A percentile compares a stretch with the other conserved stretches of the same genome.
Conservation (phyloP, 2,888 invertebrate species). For the Thereva unica region DNA sequence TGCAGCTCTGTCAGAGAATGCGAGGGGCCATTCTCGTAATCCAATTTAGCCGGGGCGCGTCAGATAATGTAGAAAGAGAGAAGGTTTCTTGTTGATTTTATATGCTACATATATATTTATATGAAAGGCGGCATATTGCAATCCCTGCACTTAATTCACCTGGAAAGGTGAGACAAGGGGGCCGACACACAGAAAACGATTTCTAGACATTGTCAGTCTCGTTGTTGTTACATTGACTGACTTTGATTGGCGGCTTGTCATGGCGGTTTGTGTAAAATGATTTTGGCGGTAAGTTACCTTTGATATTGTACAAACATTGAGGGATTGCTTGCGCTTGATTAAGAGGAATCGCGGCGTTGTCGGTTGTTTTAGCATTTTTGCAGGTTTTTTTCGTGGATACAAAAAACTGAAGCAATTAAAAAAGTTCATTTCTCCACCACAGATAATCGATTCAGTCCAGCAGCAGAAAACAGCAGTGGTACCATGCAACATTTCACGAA, state of each 20-base stretch:
- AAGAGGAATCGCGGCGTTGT: too few relatives aligned
- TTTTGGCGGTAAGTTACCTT: too few relatives aligned
- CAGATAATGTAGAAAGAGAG: too few relatives aligned
- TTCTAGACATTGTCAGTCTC: slow-evolving; percentile 24
- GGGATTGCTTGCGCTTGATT: too few relatives aligned
- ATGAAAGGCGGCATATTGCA: not conserved
- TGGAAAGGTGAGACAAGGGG: slow-evolving; percentile 14
- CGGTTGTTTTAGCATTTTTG: too few relatives aligned
- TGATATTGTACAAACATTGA: too few relatives aligned
- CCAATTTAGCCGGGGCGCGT: too few relatives aligned
- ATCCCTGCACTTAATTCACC: slow-evolving; percentile 12
- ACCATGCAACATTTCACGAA: not conserved
- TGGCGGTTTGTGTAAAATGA: slow-evolving; percentile 10
- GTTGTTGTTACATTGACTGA: slow-evolving; percentile 15
- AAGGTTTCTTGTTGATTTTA: too few relatives aligned
- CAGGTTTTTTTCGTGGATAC: too few relatives aligned
- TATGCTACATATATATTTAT: not conserved
- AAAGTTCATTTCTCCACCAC: too few relatives aligned
- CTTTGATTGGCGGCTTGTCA: slow-evolving; percentile 35
- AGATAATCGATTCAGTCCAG: not conserved
- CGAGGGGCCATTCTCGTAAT: too few relatives aligned
- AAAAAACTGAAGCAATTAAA: not conserved
- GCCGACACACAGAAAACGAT: slow-evolving; percentile 11
- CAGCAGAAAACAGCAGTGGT: slow-evolving; percentile 8
- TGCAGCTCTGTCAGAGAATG: too few relatives aligned